Percentiles rank a stretch among this genome's conserved stretches.
Conservation (phyloP, 1,140 invertebrate species). For the Dendrolimus kikuchii region DNA sequence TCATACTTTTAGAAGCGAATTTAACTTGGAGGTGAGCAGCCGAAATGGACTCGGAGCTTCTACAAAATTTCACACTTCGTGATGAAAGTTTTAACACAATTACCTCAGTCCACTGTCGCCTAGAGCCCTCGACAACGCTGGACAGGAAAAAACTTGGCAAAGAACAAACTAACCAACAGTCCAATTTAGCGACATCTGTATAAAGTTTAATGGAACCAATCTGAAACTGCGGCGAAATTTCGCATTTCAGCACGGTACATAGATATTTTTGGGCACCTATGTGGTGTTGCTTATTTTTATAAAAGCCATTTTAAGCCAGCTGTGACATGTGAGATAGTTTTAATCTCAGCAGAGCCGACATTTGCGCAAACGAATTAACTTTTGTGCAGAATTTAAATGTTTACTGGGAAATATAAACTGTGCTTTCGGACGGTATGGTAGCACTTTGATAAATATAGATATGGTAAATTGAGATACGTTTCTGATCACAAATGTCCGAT, state of each 20-base stretch:
- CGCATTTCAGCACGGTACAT: slow-evolving; percentile 41
- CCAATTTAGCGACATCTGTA: slow-evolving; percentile 63
- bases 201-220: slow-evolving; percentile 67
- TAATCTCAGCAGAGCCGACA: not conserved
- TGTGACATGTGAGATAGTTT: too few relatives aligned
- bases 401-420: too few relatives aligned
- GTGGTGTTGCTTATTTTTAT: too few relatives aligned
- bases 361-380: not conserved
- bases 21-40: slow-evolving; percentile 51
- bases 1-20: slow-evolving; percentile 48
- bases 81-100: slow-evolving; percentile 69
- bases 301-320: too few relatives aligned
- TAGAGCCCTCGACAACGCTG: slow-evolving; percentile 40
- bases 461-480: slow-evolving; percentile 20
- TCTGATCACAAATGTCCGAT: slow-evolving; percentile 29
- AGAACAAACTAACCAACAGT: slow-evolving; percentile 65
- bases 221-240: slow-evolving; percentile 48
- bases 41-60: slow-evolving; percentile 41
- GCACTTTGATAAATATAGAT: slow-evolving; percentile 31
- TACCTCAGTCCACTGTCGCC: slow-evolving; percentile 54
- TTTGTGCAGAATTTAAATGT: too few relatives aligned
- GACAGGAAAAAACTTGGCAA: slow-evolving; percentile 65
- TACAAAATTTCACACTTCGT: slow-evolving; percentile 62
- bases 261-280: not conserved
- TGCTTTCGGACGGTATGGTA: too few relatives aligned